Conservation (phyloP, 2,888 invertebrate genomes). For the Pollenia angustigena region DNA sequence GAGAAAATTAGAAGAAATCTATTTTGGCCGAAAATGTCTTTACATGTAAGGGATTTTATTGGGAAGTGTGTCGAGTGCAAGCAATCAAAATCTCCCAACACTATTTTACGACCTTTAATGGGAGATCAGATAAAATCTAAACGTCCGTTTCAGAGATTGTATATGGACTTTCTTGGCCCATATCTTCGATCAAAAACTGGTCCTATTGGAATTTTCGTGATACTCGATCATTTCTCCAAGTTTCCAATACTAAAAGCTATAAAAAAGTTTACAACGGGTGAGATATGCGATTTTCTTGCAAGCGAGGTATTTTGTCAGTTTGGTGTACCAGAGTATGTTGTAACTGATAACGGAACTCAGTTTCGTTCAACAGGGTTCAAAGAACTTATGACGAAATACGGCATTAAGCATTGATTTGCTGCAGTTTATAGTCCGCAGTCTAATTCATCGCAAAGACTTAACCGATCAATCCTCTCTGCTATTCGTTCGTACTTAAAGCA, state of each 20-base stretch:
- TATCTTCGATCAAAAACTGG: slow-evolving; percentile 58
- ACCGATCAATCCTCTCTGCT: slow-evolving; percentile 18
- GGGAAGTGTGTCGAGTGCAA: slow-evolving; percentile 20
- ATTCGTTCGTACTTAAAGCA: slow-evolving; percentile 14
- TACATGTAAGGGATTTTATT: slow-evolving; percentile 51
- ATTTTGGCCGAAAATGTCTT: slow-evolving; percentile 66
- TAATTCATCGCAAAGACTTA: slow-evolving; percentile 51
- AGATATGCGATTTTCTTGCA: slow-evolving; percentile 32
- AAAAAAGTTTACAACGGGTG: slow-evolving; percentile 24
- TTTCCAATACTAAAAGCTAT: too few relatives aligned
- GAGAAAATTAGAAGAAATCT: slow-evolving; percentile 50
- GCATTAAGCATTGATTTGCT: slow-evolving; percentile 53
- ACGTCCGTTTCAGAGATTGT: slow-evolving; percentile 63
- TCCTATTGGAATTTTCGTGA: slow-evolving; percentile 58
- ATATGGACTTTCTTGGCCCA: too few relatives aligned
- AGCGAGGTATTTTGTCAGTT: slow-evolving; percentile 14
- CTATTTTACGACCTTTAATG: slow-evolving; percentile 62
- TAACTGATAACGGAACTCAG: slow-evolving; percentile 57
- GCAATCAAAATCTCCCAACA: slow-evolving; percentile 50
- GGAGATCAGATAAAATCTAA: slow-evolving; percentile 52
- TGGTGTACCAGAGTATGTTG: slow-evolving; percentile 55
- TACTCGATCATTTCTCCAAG: slow-evolving; percentile 64
- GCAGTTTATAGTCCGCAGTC: slow-evolving; percentile 62
- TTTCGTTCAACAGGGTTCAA: slow-evolving; percentile 42
- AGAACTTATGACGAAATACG: slow-evolving; percentile 43